These are phyloP conservation scores for Embiotoca jacksoni DNA, from an alignment of 2,113 vertebrate genomes.

Conservation along the genomic window DNA sequence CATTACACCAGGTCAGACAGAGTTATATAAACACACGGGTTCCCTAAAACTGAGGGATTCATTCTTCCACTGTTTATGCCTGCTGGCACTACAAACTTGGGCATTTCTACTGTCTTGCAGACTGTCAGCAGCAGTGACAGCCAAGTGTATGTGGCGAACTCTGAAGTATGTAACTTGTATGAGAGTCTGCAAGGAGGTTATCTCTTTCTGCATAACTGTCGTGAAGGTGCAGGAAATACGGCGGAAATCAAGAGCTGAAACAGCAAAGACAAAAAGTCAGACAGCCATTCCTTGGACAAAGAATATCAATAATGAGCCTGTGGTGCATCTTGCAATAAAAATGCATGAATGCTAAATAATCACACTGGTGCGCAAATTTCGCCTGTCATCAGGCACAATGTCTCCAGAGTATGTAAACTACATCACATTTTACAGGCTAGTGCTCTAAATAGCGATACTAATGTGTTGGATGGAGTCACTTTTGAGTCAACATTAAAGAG, in stretches of 20 bases:
- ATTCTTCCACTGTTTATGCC: not conserved
- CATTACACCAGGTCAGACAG: slow-evolving; percentile 26
- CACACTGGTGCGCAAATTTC: not conserved
- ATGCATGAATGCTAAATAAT: not conserved
- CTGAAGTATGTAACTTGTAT: rapidly evolving
- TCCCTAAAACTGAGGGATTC: not conserved
- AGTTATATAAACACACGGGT: slow-evolving; percentile 17
- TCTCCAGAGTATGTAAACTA: not conserved
- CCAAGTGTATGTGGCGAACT: slow-evolving; percentile 9
- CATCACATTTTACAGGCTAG: not conserved
- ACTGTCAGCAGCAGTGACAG: slow-evolving; percentile 2
- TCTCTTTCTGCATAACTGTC: not conserved
- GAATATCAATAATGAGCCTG: too few relatives aligned
- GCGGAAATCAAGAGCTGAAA: not conserved
- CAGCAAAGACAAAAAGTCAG: slow-evolving; percentile 11
- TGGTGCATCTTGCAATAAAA: too few relatives aligned
- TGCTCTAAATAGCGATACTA: not conserved
- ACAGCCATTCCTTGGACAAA: not conserved
- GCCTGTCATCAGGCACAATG: not conserved
- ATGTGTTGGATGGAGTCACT: not conserved
- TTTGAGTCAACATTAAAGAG: not conserved
- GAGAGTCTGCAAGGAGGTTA: too few relatives aligned
- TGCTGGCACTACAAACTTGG: slow-evolving; percentile 2
- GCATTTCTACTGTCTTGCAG: not conserved
- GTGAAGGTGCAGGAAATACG: not conserved